These are phyloP conservation scores for Crax fasciolata DNA, from an alignment of 2,797 vertebrate genomes.

Conservation along the genomic window DNA sequence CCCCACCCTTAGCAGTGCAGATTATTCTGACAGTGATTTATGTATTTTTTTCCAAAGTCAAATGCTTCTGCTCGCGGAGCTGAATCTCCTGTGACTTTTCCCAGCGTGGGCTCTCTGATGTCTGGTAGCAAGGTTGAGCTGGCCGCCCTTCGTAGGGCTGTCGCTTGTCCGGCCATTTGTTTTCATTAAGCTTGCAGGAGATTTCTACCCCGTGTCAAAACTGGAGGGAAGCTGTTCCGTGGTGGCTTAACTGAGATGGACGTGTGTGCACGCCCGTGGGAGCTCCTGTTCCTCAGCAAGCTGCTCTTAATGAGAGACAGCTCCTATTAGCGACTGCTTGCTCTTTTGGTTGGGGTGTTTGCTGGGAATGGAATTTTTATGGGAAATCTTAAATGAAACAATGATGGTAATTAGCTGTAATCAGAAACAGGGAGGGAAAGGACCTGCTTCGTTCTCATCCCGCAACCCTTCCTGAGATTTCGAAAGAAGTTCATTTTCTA, in stretches of 20 bases:
- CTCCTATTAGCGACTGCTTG: neutral
- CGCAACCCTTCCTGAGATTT: neutral
- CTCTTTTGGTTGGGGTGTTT: neutral
- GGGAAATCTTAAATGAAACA: conserved; percentile 27
- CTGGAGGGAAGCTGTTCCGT: neutral
- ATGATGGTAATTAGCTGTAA: conserved; percentile 55
- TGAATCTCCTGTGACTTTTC: neutral
- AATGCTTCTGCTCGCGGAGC: neutral
- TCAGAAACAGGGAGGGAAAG: conserved; percentile 33
- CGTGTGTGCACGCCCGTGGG: fast-evolving
- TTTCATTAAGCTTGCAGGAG: neutral
- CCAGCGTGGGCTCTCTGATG: neutral
- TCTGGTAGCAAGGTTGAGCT: neutral
- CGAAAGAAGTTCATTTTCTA: neutral
- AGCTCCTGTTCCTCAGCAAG: neutral
- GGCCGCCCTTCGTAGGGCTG: neutral
- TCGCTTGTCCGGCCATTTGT: neutral
- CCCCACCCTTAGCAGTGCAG: neutral
- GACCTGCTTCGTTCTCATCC: conserved; percentile 14
- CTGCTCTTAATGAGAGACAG: neutral
- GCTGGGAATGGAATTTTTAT: conserved; percentile 59
- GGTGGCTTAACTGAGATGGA: neutral
- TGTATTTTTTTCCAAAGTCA: neutral
- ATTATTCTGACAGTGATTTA: neutral
- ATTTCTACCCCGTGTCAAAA: neutral